Conservation (phyloP, 2,797 vertebrate species). For the Octomys mimax region DNA sequence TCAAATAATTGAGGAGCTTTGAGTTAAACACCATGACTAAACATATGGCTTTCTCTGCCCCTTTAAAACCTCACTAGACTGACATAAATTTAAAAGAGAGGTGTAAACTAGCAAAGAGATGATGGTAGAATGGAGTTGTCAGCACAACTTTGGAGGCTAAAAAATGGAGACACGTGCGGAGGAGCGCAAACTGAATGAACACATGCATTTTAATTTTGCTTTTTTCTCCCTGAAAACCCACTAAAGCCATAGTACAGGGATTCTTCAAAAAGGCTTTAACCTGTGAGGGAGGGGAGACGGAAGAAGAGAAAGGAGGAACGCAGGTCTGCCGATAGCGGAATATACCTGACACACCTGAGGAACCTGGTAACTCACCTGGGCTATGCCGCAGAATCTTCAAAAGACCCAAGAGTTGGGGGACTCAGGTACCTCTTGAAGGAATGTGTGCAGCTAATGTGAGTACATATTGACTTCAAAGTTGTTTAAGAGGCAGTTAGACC, state of each 20-base stretch:
- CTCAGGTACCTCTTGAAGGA: neutral
- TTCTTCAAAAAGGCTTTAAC: neutral
- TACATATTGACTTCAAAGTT: neutral
- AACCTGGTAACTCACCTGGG: neutral
- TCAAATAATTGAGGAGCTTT: neutral
- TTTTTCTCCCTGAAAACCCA: neutral
- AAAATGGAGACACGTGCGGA: constrained; percentile 12
- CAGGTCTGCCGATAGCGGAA: neutral
- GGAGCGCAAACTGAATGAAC: neutral
- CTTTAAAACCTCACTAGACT: neutral
- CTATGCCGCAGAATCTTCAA: neutral
- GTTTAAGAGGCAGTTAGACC: neutral
- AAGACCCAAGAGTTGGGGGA: neutral
- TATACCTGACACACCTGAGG: neutral
- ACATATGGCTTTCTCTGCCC: neutral
- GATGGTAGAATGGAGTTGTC: constrained; percentile 51
- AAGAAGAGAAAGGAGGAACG: neutral
- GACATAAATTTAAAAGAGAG: constrained; percentile 48
- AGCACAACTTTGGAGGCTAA: constrained; percentile 43
- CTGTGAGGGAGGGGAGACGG: neutral
- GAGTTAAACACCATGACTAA: neutral
- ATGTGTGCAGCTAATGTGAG: neutral
- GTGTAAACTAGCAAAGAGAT: constrained; percentile 34
- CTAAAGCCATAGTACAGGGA: neutral
- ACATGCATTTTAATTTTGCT: constrained; percentile 50